Evolutionary conservation across 2,113 vertebrate species (phyloP).

Genomic region (Tachuris rubrigastra): DNA sequence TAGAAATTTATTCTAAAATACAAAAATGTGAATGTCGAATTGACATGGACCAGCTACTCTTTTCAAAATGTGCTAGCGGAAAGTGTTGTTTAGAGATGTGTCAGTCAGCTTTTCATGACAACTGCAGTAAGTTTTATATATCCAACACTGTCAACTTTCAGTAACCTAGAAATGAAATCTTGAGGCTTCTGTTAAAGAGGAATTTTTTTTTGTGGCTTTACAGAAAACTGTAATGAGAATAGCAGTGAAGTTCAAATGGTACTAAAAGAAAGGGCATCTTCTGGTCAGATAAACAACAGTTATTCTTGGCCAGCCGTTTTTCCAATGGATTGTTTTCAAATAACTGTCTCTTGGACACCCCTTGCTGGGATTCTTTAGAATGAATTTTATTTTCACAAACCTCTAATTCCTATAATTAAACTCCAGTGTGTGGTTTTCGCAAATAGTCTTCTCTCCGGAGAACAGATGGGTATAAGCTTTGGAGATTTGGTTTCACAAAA

Average conservation of each 20-base stretch:
- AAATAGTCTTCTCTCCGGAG: slow-evolving; percentile 11
- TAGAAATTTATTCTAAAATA: neutral
- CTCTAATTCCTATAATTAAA: slow-evolving; percentile 39
- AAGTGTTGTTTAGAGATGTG: neutral
- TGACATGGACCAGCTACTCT: neutral
- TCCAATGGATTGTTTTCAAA: neutral
- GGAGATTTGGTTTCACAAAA: slow-evolving; percentile 12
- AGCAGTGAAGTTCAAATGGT: slow-evolving; percentile 7
- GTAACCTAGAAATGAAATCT: neutral
- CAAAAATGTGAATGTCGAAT: neutral
- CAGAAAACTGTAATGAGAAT: neutral
- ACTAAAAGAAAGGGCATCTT: slow-evolving; percentile 13
- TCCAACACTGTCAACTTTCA: neutral
- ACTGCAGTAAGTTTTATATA: neutral
- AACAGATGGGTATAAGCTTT: slow-evolving; percentile 7
- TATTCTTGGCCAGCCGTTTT: neutral
- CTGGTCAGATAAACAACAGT: slow-evolving; percentile 22
- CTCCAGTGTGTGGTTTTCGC: neutral
- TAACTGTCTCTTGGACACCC: neutral
- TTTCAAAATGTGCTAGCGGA: neutral
- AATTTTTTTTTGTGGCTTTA: neutral
- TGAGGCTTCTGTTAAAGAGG: neutral
- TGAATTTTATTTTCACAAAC: slow-evolving; percentile 20
- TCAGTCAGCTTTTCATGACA: neutral
- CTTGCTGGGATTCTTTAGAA: slow-evolving; percentile 14